phyloP scores from a whole-genome alignment of 2,113 vertebrate genomes.

The Andinoacara biseriatus region DNA sequence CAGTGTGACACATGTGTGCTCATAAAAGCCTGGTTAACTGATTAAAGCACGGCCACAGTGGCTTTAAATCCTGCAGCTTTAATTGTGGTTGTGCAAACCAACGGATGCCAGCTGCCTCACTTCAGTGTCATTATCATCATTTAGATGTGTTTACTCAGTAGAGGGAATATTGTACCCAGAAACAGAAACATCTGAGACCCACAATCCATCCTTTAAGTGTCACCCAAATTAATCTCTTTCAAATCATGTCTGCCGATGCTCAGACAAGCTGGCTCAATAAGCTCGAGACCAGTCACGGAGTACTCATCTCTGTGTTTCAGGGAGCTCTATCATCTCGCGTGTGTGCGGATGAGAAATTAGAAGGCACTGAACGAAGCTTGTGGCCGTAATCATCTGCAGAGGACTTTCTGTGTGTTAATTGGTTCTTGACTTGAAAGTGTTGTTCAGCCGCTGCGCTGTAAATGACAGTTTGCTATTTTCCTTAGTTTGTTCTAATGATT shows the following conservation, averaged over 20 bases:
- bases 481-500: conserved; percentile 52
- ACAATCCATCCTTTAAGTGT: conserved; percentile 24
- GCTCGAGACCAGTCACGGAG: conserved; percentile 13
- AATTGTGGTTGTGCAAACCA: conserved; percentile 56
- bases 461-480: conserved; percentile 39
- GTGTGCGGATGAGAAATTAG: conserved; percentile 34
- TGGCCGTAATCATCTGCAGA: conserved; percentile 48
- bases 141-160: conserved; percentile 42
- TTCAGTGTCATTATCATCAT: conserved; percentile 30
- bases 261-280: conserved; percentile 1
- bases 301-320: conserved; percentile 30
- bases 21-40: conserved; percentile 49
- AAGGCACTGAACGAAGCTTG: conserved; percentile 34
- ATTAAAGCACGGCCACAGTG: conserved; percentile 55
- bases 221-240: conserved; percentile 34
- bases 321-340: conserved; percentile 17
- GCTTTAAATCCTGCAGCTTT: conserved; percentile 49
- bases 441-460: conserved; percentile 22
- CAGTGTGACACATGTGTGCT: conserved; percentile 26
- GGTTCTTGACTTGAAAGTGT: conserved; percentile 60
- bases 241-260: conserved; percentile 25
- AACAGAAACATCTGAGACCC: conserved; percentile 26
- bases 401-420: conserved; percentile 52
- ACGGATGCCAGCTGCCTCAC: conserved; percentile 52
- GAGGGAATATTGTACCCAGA: conserved; percentile 25